Base-by-base conservation (phyloP, 2,888 invertebrate genomes). In the Cryptocephalus moraei region DNA sequence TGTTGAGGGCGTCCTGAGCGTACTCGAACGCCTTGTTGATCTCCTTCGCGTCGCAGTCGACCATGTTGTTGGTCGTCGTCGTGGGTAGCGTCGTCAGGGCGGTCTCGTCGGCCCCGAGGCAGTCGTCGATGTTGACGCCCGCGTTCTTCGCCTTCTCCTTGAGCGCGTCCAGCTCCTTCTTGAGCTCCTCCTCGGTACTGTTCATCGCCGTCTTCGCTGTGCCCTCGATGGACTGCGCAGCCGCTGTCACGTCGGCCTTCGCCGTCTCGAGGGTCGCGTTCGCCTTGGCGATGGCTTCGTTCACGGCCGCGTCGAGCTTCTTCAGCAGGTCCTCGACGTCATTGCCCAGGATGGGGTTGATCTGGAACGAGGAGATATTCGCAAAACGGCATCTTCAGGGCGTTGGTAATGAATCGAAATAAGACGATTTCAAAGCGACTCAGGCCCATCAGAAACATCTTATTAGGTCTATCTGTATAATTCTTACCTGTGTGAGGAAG, bases 61-160 rank as follows among this genome's bases (percentile, higher is more conserved):
- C 39, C 43, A 49, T 47, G 32, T 46, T 45, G 32, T 41, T 42
- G 32, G 49, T 45, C 3, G 43, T 33, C 12, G 32, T 22, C 8
- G 43, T 47, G 9, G 45, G 51, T 10, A 51, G 33, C 32, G 45
- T 45, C 13, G 44, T 33, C n/a, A 51, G 36, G 10, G 43, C 34
- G 8, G 39, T 33, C 33, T 51, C 51, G 33, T 51, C 42, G 22
- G 41, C 45, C 2, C 40, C 47, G 40, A 49, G 45, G 22, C 51
- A 51, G 9, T 44, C 46, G 12, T 51, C 49, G n/a, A 51, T 51
- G 38, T 47, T 49, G 9, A 49, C 51, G 1, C 51, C 51, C 1
- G 49, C 49, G 12, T 49, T 33, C 10, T 44, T 45, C 9, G 51
- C 51, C 13, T 49, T 49, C 12, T 44, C 32, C 33, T 48, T 52